phyloP scores from a whole-genome alignment of 2,888 invertebrate species.

The Standfussiana lucernea region DNA sequence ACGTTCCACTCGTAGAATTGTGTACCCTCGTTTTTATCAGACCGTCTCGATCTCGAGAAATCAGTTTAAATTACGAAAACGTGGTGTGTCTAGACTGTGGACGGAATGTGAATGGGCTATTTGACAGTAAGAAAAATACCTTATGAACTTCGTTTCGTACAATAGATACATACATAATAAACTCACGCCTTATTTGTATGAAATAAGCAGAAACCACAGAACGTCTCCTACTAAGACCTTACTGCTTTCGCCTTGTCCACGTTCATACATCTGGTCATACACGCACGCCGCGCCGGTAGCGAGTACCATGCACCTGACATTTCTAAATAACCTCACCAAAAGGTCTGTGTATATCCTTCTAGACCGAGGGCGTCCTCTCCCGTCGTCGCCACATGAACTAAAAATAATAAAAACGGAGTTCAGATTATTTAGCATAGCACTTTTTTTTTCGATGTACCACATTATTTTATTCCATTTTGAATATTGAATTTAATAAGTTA shows the following conservation, averaged over 20 bases:
- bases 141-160: neutral
- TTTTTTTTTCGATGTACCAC: too few relatives aligned
- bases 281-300: neutral
- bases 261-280: neutral
- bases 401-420: neutral
- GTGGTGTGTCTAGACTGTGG: neutral
- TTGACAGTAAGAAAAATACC: neutral
- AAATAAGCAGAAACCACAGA: neutral
- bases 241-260: neutral
- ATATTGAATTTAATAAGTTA: too few relatives aligned
- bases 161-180: neutral
- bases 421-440: too few relatives aligned
- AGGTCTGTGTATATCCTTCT: neutral
- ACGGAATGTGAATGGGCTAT: neutral
- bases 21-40: neutral
- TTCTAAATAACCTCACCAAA: neutral
- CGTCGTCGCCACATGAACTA: neutral
- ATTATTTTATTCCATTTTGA: too few relatives aligned
- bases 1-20: constrained; percentile 13
- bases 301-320: neutral
- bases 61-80: constrained; percentile 30
- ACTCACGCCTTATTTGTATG: neutral
- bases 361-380: neutral
- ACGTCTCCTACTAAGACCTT: neutral
- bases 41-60: constrained; percentile 20